Evolutionary conservation across 1,140 invertebrate genomes (phyloP).

Genomic region (Glossosoma conforme): DNA sequence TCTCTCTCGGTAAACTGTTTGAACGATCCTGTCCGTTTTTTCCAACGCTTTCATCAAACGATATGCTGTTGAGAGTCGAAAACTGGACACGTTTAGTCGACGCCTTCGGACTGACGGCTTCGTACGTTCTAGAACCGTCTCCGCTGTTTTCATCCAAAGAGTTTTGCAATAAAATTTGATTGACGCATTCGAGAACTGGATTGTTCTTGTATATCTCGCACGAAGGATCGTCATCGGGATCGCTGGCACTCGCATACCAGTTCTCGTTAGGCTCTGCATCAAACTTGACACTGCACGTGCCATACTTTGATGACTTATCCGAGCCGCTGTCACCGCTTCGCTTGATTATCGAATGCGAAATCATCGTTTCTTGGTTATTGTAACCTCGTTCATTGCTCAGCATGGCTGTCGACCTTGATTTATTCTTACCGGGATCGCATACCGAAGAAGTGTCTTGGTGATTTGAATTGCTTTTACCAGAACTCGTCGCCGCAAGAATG

Average conservation of each 20-base stretch:
- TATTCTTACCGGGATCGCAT: conserved; percentile 5
- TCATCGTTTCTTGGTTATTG: neutral
- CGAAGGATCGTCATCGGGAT: conserved; percentile 61
- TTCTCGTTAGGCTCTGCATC: conserved; percentile 55
- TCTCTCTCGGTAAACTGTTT: conserved; percentile 19
- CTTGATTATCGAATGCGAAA: conserved; percentile 32
- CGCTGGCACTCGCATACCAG: conserved; percentile 65
- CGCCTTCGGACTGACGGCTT: conserved; percentile 45
- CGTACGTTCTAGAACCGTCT: conserved; percentile 46
- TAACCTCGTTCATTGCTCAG: conserved; percentile 5
- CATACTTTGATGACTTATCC: conserved; percentile 34
- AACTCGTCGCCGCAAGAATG: conserved; percentile 35
- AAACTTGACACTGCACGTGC: conserved; percentile 17
- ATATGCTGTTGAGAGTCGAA: conserved; percentile 49
- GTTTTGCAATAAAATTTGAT: conserved; percentile 66
- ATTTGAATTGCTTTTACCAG: too few relatives aligned
- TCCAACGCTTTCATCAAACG: conserved; percentile 47
- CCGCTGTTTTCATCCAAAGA: conserved; percentile 49
- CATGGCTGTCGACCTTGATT: conserved; percentile 3
- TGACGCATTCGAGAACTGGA: conserved; percentile 70
- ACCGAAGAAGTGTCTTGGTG: too few relatives aligned
- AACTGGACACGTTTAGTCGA: conserved; percentile 49
- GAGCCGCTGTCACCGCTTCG: conserved; percentile 39
- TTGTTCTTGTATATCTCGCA: conserved; percentile 65
- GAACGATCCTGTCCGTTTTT: conserved; percentile 27